Base-by-base conservation (phyloP, 2,797 vertebrate genomes). In the Phalloptychus januarius region DNA sequence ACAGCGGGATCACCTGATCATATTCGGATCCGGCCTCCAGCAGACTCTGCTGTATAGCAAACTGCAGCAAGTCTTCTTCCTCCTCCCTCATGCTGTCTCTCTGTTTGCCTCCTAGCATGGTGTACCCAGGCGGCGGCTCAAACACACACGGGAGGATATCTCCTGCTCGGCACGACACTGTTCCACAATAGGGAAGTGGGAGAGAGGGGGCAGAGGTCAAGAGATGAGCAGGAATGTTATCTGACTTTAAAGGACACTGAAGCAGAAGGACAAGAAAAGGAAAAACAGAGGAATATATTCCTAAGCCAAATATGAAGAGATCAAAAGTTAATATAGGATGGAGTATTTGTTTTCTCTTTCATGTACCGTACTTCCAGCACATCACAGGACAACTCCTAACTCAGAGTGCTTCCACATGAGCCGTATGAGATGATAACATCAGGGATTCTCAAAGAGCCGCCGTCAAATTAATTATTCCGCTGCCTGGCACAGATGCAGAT, bases 11-110 rank as follows among this genome's bases (percentile, higher is more conserved):
- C 79, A 99, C 98, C 98, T 99, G 98, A 85, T 99, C 98, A 0
- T 97, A 98, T 86, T 99, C 98, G 0, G 97, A 98, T 82, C 98
- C 98, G 0, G 97, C 97, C 83, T 99, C 98, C 69, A 99, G 95
- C 91, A 99, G 96, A 89, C 98, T 99, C 95, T 99, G 98, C 92
- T 99, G 98, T 84, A 99, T 99, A 89, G 98, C 98, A 0, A 98
- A 99, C 95, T 99, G 98, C 75, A 99, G 94, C 81, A 99, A 92
- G 2, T 99, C 98, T 1, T 99, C 98, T 0, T 99, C 98, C 38
- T 99, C 98, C 33, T 99, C 98, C 2, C 97, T 93, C 77, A 96
- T 93, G n/a, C 94, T 86, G 74, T 98, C 97, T 74, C 97, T 96
- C 89, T 98, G 97, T 73, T 93, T 94, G 80, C 97, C 96, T n/a